These are phyloP conservation scores for Macrostomum lignano DNA, from an alignment of 1,140 invertebrate species.

Conservation along the genomic window DNA sequence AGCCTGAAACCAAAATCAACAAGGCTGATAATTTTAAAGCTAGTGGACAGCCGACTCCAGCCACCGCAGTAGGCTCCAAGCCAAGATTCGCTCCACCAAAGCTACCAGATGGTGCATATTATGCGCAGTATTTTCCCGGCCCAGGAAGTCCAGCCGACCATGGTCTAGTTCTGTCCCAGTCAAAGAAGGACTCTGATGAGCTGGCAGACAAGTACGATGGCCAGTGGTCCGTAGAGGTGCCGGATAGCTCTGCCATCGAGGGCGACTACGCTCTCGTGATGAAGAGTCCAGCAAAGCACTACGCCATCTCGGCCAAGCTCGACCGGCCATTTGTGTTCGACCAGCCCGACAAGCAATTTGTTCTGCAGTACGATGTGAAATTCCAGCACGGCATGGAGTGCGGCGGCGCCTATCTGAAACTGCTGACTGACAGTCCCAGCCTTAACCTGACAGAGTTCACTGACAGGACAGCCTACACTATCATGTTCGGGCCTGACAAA, in stretches of 20 bases:
- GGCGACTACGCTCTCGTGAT: constrained; percentile 4
- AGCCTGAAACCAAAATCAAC: no score
- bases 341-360: constrained; percentile 47
- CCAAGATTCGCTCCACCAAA: no score
- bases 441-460: constrained; percentile 48
- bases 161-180: constrained; percentile 1
- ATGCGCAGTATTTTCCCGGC: no score
- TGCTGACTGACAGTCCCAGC: constrained; percentile 36
- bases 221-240: constrained; percentile 4
- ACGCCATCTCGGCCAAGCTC: constrained; percentile 54
- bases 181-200: constrained; percentile 4
- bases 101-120: no score
- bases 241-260: neutral
- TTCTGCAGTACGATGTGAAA: constrained; percentile 48
- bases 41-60: no score
- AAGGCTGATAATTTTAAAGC: no score
- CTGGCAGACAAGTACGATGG: constrained; percentile 5
- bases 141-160: no score
- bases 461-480: constrained; percentile 74
- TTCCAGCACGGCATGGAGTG: constrained; percentile 72
- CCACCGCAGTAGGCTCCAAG: no score
- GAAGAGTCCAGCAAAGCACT: constrained; percentile 64
- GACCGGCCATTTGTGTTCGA: constrained; percentile 48
- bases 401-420: constrained; percentile 82
- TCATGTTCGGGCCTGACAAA: constrained; percentile 93